A percentile compares a stretch with the other conserved stretches of the same genome.
Evolutionary conservation across 2,797 vertebrate genomes (phyloP).

Genomic region (Enteromius thamalakanensis): DNA sequence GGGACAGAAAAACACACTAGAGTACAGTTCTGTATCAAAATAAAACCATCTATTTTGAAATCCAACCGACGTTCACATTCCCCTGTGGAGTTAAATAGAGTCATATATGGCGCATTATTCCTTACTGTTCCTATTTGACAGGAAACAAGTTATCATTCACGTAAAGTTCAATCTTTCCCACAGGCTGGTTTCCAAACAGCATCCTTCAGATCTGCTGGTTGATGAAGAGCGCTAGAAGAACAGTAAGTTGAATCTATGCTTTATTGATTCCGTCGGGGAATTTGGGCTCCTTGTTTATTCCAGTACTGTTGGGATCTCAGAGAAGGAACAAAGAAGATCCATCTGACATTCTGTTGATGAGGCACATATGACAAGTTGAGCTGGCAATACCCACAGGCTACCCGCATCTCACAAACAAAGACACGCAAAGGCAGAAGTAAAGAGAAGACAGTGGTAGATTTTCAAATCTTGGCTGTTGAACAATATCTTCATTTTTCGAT

Average conservation of each 20-base stretch:
- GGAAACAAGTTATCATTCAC: not conserved
- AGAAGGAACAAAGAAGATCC: constrained; percentile 55
- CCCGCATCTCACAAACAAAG: constrained; percentile 64
- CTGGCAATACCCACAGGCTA: constrained; percentile 52
- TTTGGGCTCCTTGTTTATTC: constrained; percentile 42
- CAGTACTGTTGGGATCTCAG: constrained; percentile 30
- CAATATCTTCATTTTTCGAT: not conserved
- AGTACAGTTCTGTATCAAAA: not conserved
- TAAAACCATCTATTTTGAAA: constrained; percentile 9
- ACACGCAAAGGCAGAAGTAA: constrained; percentile 31
- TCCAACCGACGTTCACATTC: not conserved
- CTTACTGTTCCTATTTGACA: constrained; percentile 11
- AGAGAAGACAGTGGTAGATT: constrained; percentile 30
- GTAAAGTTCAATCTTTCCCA: not conserved
- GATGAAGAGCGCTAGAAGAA: not conserved
- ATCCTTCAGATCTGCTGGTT: not conserved
- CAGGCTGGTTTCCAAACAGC: constrained; percentile 5
- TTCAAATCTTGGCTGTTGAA: constrained; percentile 18
- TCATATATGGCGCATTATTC: not conserved
- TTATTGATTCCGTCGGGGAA: constrained; percentile 37
- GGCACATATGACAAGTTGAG: constrained; percentile 47
- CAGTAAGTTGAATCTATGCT: constrained; percentile 2
- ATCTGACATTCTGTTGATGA: constrained; percentile 50
- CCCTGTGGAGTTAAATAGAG: not conserved
- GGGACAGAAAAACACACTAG: constrained; percentile 22